Base-by-base conservation (phyloP, 2,888 invertebrate genomes). In the Chymomyza amoena region DNA sequence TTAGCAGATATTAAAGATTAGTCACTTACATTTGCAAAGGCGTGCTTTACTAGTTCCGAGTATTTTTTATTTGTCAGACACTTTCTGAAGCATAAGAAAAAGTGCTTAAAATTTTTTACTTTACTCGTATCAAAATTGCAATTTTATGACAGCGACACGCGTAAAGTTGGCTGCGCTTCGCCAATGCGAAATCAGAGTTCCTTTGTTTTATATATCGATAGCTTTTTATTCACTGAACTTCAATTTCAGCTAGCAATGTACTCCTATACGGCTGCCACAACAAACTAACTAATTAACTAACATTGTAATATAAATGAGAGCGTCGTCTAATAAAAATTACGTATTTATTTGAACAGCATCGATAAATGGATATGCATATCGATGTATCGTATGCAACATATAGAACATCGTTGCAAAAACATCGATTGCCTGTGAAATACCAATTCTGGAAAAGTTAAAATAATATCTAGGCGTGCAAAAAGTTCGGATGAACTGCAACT, bases 141-240 rank as follows among this genome's bases (percentile, higher is more conserved):
- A 77, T 87, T 86, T 61, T 77, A 81, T 81, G 82, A 86, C 80
- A 82, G 81, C 83, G 82, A 88, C 81, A 75, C 68, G 69, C 73
- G 63, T 84, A 72, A 88, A 87, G 85, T 86, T 88, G 84, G 88
- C 78, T 87, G 82, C 79, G 87, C 68, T 80, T 79, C 6, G 39
- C 13, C 39, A 45, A 45, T 45, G 13, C 13, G n/a, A 25, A 54
- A 52, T 20, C 50, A 63, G 52, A 13, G 39, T 13, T 45, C 4
- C 39, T 13, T 45, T 13, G 7, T 6, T 13, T 45, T 39, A 4
- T 45, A 45, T 45, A 45, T 45, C 39, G 39, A 45, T 45, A 45
- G 6, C 13, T 45, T 4, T 45, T 13, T 32, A 5, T 32, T 32
- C 2, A 32, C 9, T 32, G 9, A 32, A 32, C 32, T 6, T 32